These are phyloP conservation scores for Actenoides lindsayi DNA, from an alignment of 2,113 vertebrate genomes.

Conservation along the genomic window DNA sequence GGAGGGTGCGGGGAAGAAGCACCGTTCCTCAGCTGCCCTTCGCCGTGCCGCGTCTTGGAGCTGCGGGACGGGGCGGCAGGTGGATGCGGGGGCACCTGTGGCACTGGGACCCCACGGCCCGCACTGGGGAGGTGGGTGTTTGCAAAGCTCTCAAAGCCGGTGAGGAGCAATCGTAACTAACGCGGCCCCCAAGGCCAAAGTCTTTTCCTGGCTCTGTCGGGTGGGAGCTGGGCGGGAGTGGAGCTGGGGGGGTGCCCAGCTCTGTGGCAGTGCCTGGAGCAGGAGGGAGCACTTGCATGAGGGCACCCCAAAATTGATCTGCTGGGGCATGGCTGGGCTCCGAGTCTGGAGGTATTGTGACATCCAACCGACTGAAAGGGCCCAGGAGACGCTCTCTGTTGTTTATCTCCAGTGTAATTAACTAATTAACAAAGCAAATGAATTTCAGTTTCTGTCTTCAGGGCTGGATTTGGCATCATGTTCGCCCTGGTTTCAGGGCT, in stretches of 20 bases:
- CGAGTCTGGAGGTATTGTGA: background rate
- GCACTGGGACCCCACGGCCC: background rate
- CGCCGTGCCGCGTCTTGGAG: rapidly evolving
- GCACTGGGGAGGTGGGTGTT: background rate
- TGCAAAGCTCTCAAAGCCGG: background rate
- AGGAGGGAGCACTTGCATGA: background rate
- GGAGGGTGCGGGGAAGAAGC: background rate
- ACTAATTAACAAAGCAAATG: conserved; percentile 64
- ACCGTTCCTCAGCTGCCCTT: background rate
- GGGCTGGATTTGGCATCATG: background rate
- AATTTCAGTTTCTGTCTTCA: conserved; percentile 52
- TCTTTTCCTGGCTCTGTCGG: background rate
- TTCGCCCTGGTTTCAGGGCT: background rate
- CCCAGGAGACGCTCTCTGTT: background rate
- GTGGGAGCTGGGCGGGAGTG: background rate
- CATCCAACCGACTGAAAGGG: background rate
- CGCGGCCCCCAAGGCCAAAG: background rate
- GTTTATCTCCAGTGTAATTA: conserved; percentile 50
- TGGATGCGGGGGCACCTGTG: background rate
- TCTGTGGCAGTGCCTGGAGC: background rate
- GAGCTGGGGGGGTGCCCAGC: background rate
- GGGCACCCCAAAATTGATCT: background rate
- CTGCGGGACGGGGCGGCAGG: background rate
- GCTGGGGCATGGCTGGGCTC: background rate
- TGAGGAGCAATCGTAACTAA: background rate